Percentiles rank a stretch among this genome's conserved stretches.
Conservation (phyloP, 2,113 vertebrate genomes). For the Pachypanchax playfairii region DNA sequence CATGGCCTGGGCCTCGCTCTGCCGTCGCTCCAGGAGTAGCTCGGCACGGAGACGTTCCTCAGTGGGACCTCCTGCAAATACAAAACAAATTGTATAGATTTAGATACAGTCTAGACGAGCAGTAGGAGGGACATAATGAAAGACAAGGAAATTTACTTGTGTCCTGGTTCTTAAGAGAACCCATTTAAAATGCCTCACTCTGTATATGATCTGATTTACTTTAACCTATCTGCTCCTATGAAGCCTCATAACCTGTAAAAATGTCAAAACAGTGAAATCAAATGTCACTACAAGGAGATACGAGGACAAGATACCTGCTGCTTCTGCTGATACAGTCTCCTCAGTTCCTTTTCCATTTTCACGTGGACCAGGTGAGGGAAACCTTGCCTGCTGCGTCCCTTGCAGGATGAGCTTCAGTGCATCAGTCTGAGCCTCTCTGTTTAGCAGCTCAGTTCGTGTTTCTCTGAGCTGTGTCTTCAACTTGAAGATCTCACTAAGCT, state of each 20-base stretch:
- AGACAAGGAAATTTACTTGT: constrained; percentile 29
- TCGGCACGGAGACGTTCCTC: constrained; percentile 91
- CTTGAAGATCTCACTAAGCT: constrained; percentile 93
- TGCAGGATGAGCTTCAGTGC: constrained; percentile 83
- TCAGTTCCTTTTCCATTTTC: constrained; percentile 70
- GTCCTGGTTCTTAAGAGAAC: constrained; percentile 46
- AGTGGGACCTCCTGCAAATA: constrained; percentile 60
- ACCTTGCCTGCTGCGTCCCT: constrained; percentile 56
- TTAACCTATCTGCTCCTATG: background rate
- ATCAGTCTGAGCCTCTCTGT: constrained; percentile 85
- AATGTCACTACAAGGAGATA: background rate
- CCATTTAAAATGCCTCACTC: too few species aligned
- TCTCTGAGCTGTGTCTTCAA: constrained; percentile 93
- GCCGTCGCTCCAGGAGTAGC: constrained; percentile 90
- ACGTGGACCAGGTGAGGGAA: constrained; percentile 43
- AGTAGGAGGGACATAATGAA: constrained; percentile 31
- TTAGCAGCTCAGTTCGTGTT: constrained; percentile 82
- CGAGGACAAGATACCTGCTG: constrained; percentile 37
- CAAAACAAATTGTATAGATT: constrained; percentile 42
- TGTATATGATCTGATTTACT: background rate
- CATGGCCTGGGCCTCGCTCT: constrained; percentile 89
- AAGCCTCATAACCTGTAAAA: background rate
- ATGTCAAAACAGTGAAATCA: background rate
- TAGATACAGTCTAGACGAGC: constrained; percentile 27
- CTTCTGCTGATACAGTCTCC: constrained; percentile 51